phyloP scores from a whole-genome alignment of 2,888 invertebrate genomes.

The Chirona hameri region DNA sequence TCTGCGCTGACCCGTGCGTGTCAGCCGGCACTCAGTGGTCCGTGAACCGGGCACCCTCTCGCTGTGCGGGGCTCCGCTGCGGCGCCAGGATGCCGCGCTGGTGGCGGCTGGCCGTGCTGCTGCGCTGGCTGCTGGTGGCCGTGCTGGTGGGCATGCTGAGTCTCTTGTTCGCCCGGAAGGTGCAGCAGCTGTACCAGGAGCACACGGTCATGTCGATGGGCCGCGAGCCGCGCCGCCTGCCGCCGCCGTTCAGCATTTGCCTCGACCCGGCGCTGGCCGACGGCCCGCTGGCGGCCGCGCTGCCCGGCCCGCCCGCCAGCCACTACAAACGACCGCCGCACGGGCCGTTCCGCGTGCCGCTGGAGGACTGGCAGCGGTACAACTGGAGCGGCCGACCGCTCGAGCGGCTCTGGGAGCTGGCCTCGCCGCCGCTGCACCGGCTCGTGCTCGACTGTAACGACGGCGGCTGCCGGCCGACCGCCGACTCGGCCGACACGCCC shows the following conservation, averaged over 20 bases:
- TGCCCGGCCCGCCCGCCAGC: background rate
- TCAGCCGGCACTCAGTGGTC: no score
- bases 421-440: background rate
- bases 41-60: no score
- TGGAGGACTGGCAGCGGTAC: background rate
- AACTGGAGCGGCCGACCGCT: conserved; percentile 6
- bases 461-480: background rate
- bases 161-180: no score
- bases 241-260: background rate
- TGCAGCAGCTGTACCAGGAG: background rate
- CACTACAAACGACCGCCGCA: background rate
- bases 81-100: background rate
- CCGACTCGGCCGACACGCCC: background rate
- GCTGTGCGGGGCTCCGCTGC: background rate
- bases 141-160: background rate
- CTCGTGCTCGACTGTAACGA: background rate
- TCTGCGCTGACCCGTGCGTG: no score
- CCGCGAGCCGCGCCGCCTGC: background rate
- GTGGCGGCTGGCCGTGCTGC: background rate
- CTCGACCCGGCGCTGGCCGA: background rate
- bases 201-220: background rate
- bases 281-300: background rate
- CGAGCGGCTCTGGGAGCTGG: background rate
- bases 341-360: background rate
- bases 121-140: background rate